Evolutionary conservation across 2,888 invertebrate species (phyloP), one percentile per base, ranked within the genome.

Genomic region (Junonia oenone): DNA sequence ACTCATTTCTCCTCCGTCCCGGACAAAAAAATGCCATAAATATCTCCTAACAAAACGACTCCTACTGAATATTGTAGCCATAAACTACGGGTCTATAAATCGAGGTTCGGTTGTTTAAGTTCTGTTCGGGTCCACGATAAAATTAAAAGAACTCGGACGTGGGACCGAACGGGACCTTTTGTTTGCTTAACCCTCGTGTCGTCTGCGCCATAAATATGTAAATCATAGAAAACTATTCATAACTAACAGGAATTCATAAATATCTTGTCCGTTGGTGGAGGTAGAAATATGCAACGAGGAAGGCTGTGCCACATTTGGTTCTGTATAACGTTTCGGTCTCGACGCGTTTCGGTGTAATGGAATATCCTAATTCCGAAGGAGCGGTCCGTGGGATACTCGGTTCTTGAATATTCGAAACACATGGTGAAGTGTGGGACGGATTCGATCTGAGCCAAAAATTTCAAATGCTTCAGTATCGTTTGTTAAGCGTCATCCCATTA

Each of bases 11-110:
- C 72, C 67, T 68, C 68, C 69, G 70, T 63, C 62, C 69, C n/a
- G n/a, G 58, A 69, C 84, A 82, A 85, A 87, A 86, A 85, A 84
- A 81, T 68, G 46, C 76, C 86, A 84, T 88, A 88, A 88, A 88
- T 88, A 83, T 83, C 53, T 78, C 73, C 78, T 81, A 87, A 88
- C 87, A 84, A 82, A 86, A 84, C 80, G 78, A 76, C 78, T 83
- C 84, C 88, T 88, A 87, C 88, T 85, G 87, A 85, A 87, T 85
- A 86, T 84, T 82, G 81, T 74, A 75, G 79, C 76, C 77, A 83
- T 87, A 86, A 87, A 88, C 76, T 15, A 68, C 66, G 73, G 78
- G 77, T 80, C 80, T 81, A 85, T 87, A 86, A 86, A 87, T 75
- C 80, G 81, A 83, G 82, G 83, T 82, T 82, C 75, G 76, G 82